These are phyloP conservation scores for Erpobdella octoculata DNA, from an alignment of 2,888 invertebrate species.

Conservation along the genomic window DNA sequence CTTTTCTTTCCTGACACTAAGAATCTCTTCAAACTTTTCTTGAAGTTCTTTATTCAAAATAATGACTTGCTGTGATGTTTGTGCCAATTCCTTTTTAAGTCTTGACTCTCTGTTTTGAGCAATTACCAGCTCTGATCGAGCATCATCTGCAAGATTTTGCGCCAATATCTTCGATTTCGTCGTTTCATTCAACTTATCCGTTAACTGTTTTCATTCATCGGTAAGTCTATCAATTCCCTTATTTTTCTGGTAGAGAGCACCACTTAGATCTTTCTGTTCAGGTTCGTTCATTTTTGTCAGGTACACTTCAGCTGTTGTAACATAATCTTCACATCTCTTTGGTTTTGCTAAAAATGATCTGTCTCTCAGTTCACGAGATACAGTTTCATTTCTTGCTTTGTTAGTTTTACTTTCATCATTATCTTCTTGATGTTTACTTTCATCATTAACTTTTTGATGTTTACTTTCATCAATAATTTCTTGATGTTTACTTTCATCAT, in stretches of 20 bases:
- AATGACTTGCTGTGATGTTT: conserved; percentile 70
- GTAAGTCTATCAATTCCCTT: conserved; percentile 46
- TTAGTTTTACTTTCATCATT: too few relatives aligned
- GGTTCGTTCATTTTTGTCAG: too few relatives aligned
- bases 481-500: too few relatives aligned
- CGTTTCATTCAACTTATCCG: conserved; percentile 68
- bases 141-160: too few relatives aligned
- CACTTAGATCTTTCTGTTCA: conserved; percentile 46
- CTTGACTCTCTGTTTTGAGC: conserved; percentile 63
- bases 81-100: conserved; percentile 70
- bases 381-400: too few relatives aligned
- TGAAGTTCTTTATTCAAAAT: conserved; percentile 71
- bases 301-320: too few relatives aligned
- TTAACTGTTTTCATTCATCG: conserved; percentile 62
- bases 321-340: too few relatives aligned
- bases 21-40: conserved; percentile 68
- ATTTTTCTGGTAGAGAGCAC: conserved; percentile 44
- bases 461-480: too few relatives aligned
- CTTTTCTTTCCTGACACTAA: conserved; percentile 68
- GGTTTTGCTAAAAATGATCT: too few relatives aligned
- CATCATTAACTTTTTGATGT: too few relatives aligned
- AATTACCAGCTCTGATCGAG: conserved; percentile 24
- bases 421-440: too few relatives aligned
- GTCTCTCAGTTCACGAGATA: too few relatives aligned
- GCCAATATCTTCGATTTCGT: conserved; percentile 54